A percentile compares a stretch with the other conserved stretches of the same genome.
Evolutionary conservation across 2,797 vertebrate genomes (phyloP).

Genomic region (Staurois parvus): DNA sequence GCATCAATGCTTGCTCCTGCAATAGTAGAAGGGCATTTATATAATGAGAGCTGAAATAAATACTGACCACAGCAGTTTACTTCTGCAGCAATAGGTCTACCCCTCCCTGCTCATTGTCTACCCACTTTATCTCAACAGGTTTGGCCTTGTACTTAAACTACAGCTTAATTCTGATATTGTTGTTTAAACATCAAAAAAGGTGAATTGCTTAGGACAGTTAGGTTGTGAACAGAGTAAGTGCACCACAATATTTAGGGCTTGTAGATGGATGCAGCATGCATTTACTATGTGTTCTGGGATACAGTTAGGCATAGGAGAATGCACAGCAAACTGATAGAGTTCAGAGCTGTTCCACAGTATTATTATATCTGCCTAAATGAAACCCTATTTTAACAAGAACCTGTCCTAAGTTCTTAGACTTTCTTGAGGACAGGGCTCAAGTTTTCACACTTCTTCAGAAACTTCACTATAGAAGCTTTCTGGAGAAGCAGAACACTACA

Average conservation of each 20-base stretch:
- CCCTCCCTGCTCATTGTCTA: too few species aligned
- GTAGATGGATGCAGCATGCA: neutral
- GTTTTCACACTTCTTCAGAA: neutral
- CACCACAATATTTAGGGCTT: neutral
- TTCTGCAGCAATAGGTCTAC: too few species aligned
- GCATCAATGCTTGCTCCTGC: neutral
- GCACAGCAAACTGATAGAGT: neutral
- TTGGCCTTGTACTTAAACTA: too few species aligned
- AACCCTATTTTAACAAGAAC: too few species aligned
- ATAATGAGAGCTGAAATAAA: too few species aligned
- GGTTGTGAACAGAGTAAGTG: too few species aligned
- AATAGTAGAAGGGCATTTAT: neutral
- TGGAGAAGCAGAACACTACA: neutral
- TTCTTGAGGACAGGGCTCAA: neutral
- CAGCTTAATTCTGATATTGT: too few species aligned
- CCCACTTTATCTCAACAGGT: too few species aligned
- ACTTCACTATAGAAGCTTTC: too few species aligned
- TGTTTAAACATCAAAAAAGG: too few species aligned
- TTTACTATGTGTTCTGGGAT: neutral
- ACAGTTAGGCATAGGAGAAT: neutral
- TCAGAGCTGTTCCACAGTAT: neutral
- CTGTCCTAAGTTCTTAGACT: neutral
- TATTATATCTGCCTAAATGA: neutral
- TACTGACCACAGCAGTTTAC: too few species aligned
- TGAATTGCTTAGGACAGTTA: too few species aligned